Percentiles rank a stretch among this genome's conserved stretches.
phyloP scores from a whole-genome alignment of 2,113 vertebrate genomes.

The Catharus bicknelli region DNA sequence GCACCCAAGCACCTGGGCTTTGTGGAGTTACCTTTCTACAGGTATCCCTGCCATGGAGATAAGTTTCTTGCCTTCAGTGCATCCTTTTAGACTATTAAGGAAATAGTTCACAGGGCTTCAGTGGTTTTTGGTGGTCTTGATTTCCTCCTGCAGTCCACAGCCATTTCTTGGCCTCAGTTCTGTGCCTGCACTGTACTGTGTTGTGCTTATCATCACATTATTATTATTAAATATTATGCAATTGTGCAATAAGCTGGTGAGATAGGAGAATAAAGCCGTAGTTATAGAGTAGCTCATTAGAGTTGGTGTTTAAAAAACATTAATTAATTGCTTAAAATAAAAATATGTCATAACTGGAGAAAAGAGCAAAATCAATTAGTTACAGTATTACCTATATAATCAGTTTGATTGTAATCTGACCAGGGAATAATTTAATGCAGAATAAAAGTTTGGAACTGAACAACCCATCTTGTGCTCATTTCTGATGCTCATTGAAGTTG shows the following conservation, averaged over 20 bases:
- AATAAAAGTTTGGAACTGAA: neutral
- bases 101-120: neutral
- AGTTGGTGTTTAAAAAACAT: neutral
- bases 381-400: neutral
- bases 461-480: neutral
- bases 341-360: neutral
- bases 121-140: neutral
- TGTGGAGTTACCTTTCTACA: neutral
- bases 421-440: neutral
- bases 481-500: neutral
- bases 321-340: neutral
- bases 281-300: neutral
- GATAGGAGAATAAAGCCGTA: neutral
- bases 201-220: neutral
- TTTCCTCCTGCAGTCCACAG: neutral
- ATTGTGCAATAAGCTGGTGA: neutral
- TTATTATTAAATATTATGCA: neutral
- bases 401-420: neutral
- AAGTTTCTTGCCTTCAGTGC: neutral
- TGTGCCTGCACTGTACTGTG: neutral
- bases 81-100: neutral
- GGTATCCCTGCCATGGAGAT: neutral
- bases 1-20: accelerated
- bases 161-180: neutral
- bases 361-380: neutral